phyloP scores from a whole-genome alignment of 2,888 invertebrate genomes.

The Mechanitis messenoides region DNA sequence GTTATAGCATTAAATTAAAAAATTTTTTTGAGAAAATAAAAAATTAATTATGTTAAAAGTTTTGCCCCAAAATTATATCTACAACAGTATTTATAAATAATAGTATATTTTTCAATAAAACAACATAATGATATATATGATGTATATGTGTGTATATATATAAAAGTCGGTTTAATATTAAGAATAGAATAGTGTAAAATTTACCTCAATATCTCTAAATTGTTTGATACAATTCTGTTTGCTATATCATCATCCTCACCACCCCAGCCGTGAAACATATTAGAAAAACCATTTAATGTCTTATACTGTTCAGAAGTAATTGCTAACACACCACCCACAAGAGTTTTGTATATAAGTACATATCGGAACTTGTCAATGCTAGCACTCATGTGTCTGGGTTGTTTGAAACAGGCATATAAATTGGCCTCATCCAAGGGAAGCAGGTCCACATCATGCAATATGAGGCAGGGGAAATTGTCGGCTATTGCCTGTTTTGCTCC shows the following conservation, averaged over 20 bases:
- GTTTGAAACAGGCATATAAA: conserved; percentile 86
- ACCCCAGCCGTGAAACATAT: conserved; percentile 63
- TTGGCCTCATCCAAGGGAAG: conserved; percentile 88
- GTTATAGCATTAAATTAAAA: not conserved
- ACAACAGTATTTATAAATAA: too few relatives aligned
- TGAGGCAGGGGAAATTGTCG: conserved; percentile 85
- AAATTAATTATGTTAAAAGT: too few relatives aligned
- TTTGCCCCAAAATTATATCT: too few relatives aligned
- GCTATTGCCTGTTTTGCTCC: conserved; percentile 86
- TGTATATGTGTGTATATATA: too few relatives aligned
- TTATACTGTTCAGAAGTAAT: conserved; percentile 52
- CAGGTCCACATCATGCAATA: conserved; percentile 94
- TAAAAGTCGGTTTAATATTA: too few relatives aligned
- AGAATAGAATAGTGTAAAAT: not conserved
- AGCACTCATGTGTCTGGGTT: conserved; percentile 92
- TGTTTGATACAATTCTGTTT: conserved; percentile 40
- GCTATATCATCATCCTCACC: conserved; percentile 69
- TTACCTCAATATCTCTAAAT: conserved; percentile 51
- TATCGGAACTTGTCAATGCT: conserved; percentile 85
- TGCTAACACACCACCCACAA: conserved; percentile 64
- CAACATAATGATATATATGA: too few relatives aligned
- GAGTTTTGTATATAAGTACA: conserved; percentile 41
- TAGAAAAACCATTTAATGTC: conserved; percentile 59
- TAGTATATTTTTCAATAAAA: too few relatives aligned
- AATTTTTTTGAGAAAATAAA: not conserved